Conservation (phyloP, 2,113 vertebrate genomes). For the Tupaia tana region DNA sequence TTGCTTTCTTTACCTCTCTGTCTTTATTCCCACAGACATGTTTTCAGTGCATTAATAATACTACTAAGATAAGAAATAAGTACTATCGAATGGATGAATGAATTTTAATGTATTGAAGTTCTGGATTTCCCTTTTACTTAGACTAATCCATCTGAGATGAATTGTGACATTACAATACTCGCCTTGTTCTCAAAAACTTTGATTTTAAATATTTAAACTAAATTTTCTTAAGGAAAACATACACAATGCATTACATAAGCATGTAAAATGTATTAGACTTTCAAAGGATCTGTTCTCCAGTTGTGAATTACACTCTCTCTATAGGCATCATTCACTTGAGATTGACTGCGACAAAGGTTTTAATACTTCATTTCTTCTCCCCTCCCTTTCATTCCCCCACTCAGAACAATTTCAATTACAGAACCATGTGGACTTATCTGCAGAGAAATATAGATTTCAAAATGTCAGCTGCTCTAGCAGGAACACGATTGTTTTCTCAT, state of each 20-base stretch:
- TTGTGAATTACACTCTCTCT: neutral
- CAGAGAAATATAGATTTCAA: constrained; percentile 61
- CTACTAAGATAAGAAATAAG: constrained; percentile 36
- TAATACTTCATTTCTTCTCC: constrained; percentile 42
- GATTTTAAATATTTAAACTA: constrained; percentile 63
- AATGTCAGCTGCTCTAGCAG: constrained; percentile 48
- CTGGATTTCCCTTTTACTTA: constrained; percentile 49
- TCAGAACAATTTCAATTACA: constrained; percentile 60
- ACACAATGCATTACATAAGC: constrained; percentile 26
- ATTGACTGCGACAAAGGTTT: constrained; percentile 34
- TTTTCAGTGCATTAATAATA: neutral
- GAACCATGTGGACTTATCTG: neutral
- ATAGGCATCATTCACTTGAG: neutral
- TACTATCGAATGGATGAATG: constrained; percentile 20
- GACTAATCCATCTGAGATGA: neutral
- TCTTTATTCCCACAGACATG: neutral
- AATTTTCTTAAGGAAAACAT: constrained; percentile 31
- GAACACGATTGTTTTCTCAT: constrained; percentile 48
- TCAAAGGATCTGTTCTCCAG: neutral
- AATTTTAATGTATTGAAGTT: constrained; percentile 32
- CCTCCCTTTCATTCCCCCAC: neutral
- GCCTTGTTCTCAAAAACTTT: constrained; percentile 5
- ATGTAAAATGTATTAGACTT: constrained; percentile 29
- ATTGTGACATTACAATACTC: constrained; percentile 58
- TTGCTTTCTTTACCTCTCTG: neutral